Conservation (phyloP, 2,888 invertebrate species). For the Temnothorax rugatulus region DNA sequence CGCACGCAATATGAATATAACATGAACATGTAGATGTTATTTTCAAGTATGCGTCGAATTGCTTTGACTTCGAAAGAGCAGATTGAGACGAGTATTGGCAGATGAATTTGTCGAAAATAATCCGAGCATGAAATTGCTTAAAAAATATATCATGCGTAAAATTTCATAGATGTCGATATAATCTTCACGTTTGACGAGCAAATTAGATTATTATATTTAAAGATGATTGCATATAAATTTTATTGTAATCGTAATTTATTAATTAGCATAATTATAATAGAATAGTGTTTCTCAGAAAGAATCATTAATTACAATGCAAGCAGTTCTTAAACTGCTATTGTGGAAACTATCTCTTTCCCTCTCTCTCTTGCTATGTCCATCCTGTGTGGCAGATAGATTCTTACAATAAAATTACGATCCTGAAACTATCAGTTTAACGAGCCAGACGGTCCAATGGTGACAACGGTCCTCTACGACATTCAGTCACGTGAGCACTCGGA, state of each 20-base stretch:
- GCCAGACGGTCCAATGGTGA: slow-evolving; percentile 16
- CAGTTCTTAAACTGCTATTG: not conserved
- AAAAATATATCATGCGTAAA: not conserved
- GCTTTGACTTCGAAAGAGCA: not conserved
- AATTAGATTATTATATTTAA: not conserved
- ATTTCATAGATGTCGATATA: not conserved
- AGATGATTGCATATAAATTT: not conserved
- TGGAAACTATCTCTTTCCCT: not conserved
- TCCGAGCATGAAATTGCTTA: not conserved
- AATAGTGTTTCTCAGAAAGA: not conserved
- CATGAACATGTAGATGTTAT: not conserved
- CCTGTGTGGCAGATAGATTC: slow-evolving; percentile 4
- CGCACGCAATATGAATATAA: not conserved
- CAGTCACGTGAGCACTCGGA: slow-evolving; percentile 38
- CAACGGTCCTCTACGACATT: slow-evolving; percentile 27
- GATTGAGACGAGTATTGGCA: not conserved
- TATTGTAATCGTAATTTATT: not conserved
- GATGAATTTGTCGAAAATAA: slow-evolving; percentile 27
- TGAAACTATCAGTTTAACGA: slow-evolving; percentile 39
- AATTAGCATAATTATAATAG: not conserved
- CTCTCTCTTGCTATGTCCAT: not conserved
- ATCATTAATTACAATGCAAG: not conserved
- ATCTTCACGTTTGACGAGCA: not conserved
- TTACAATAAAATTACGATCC: slow-evolving; percentile 29
- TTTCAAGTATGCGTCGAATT: not conserved